Percentiles rank a stretch among this genome's conserved stretches.
These are phyloP conservation scores for Ciona savignyi DNA, from an alignment of 23 tunicate species.

Conservation along the genomic window DNA sequence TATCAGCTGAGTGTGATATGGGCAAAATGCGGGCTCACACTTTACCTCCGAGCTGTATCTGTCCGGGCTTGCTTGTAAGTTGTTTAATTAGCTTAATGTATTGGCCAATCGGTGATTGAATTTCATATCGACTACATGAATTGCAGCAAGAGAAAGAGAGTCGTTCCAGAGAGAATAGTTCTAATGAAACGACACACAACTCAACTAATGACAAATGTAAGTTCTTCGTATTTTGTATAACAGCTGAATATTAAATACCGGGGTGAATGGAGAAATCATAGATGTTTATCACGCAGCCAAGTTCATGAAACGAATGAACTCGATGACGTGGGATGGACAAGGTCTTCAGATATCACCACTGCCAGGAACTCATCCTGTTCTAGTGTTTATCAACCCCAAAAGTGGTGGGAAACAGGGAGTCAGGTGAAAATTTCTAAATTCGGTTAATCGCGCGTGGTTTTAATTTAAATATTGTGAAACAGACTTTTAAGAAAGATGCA, in stretches of 20 bases:
- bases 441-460: neutral
- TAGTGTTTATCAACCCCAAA: slow-evolving; percentile 78
- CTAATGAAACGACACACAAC: slow-evolving; percentile 5
- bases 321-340: slow-evolving; percentile 86
- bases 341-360: slow-evolving; percentile 62
- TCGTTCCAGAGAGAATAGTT: slow-evolving; percentile 42
- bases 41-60: slow-evolving; percentile 61
- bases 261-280: too few relatives aligned
- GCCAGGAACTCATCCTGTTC: slow-evolving; percentile 58
- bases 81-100: too few relatives aligned
- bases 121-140: neutral
- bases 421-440: too few relatives aligned
- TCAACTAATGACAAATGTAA: neutral
- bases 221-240: too few relatives aligned
- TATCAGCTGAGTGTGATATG: slow-evolving; percentile 53
- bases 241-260: too few relatives aligned
- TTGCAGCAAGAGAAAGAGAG: slow-evolving; percentile 18
- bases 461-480: neutral
- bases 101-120: too few relatives aligned
- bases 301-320: slow-evolving; percentile 74
- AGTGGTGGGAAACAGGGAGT: slow-evolving; percentile 89
- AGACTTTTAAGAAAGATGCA: slow-evolving; percentile 81
- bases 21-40: slow-evolving; percentile 78
- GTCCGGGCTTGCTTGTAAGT: slow-evolving; percentile 73
- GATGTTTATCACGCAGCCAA: slow-evolving; percentile 33